These are phyloP conservation scores for Aplochiton taeniatus DNA, from an alignment of 2,797 vertebrate species.

Conservation along the genomic window DNA sequence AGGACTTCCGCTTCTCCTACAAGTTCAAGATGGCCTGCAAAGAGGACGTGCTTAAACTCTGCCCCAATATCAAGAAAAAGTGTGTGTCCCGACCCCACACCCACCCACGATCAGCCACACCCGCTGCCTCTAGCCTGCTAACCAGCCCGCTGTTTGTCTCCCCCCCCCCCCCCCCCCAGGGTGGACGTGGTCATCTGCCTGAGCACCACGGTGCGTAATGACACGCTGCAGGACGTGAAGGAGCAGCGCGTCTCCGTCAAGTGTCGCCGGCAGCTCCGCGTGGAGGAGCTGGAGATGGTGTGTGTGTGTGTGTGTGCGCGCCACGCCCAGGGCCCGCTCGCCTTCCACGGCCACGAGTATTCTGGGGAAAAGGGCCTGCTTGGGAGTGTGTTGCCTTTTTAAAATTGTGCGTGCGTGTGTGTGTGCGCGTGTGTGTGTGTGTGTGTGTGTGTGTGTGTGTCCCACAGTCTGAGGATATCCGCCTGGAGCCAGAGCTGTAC, in stretches of 20 bases:
- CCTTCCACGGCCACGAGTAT: no score
- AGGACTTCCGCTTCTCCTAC: slow-evolving; percentile 97
- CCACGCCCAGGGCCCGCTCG: no score
- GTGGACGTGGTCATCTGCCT: slow-evolving; percentile 97
- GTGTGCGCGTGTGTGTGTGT: not conserved
- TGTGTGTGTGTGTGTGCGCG: no score
- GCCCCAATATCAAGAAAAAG: slow-evolving; percentile 98
- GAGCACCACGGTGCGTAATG: slow-evolving; percentile 94
- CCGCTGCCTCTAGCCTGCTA: not conserved
- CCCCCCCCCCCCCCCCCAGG: slow-evolving; percentile 62
- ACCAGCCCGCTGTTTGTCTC: not conserved
- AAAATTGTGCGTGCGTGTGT: not conserved
- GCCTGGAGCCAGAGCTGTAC: slow-evolving; percentile 91
- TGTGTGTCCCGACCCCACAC: slow-evolving; percentile 60
- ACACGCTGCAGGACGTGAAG: slow-evolving; percentile 92
- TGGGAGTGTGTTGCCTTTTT: no score
- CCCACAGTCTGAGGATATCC: slow-evolving; percentile 90
- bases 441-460: not conserved
- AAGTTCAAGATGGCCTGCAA: slow-evolving; percentile 99
- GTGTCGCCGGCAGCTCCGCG: slow-evolving; percentile 94
- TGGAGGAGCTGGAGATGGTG: slow-evolving; percentile 98
- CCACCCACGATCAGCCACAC: no score
- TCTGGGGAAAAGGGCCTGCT: no score
- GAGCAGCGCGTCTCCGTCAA: slow-evolving; percentile 94
- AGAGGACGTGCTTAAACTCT: slow-evolving; percentile 96